Evolutionary conservation across 2,113 vertebrate genomes (phyloP).

Genomic region (Cottus gobio): DNA sequence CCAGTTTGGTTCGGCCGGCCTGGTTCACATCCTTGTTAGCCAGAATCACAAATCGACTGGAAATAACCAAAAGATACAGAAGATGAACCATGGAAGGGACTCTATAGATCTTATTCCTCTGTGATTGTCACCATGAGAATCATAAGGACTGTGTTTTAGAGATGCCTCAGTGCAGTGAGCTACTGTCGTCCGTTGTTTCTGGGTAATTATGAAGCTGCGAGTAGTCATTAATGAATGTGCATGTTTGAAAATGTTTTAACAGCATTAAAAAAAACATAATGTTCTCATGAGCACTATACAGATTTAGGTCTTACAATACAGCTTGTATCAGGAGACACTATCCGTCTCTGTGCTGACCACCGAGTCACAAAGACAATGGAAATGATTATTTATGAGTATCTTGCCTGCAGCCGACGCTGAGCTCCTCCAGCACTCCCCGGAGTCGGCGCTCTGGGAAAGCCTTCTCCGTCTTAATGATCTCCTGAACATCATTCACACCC

Average conservation of each 20-base stretch:
- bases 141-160: constrained; percentile 14
- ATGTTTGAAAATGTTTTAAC: background rate
- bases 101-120: background rate
- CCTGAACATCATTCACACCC: constrained; percentile 95
- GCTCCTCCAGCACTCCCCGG: constrained; percentile 94
- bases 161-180: background rate
- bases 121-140: constrained; percentile 1
- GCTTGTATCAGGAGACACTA: background rate
- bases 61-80: constrained; percentile 33
- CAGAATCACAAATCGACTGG: constrained; percentile 89
- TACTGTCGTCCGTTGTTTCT: background rate
- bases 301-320: background rate
- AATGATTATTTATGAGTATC: constrained; percentile 4
- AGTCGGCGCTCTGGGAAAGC: constrained; percentile 94
- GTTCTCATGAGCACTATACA: too few relatives aligned
- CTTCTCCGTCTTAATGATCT: constrained; percentile 97
- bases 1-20: constrained; percentile 88
- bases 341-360: background rate
- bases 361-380: background rate
- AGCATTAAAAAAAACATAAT: background rate
- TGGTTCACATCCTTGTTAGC: constrained; percentile 93
- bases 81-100: background rate
- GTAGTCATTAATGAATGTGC: background rate
- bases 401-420: constrained; percentile 91
- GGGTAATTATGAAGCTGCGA: background rate